Evolutionary conservation across 2,797 vertebrate species (phyloP).

Genomic region (Lemur catta): DNA sequence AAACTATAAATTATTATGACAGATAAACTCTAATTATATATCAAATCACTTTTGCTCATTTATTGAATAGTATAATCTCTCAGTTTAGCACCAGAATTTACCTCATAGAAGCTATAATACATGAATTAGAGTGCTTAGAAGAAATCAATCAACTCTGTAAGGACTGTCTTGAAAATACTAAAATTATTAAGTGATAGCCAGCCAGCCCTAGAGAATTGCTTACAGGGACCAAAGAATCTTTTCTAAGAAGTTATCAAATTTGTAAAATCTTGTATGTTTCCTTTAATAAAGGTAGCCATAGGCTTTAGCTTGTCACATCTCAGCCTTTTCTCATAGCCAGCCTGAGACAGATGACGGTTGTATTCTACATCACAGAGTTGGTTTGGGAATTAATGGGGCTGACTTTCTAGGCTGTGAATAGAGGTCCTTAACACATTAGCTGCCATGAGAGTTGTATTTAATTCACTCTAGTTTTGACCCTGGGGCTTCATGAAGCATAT

Average conservation of each 20-base stretch:
- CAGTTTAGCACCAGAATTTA: not conserved
- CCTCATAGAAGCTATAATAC: not conserved
- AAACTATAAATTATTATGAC: slow-evolving; percentile 29
- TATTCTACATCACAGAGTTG: not conserved
- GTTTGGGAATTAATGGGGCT: not conserved
- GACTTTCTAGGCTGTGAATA: not conserved
- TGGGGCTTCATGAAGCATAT: too few species aligned
- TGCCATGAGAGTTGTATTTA: too few species aligned
- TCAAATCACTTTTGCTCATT: slow-evolving; percentile 1
- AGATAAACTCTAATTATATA: slow-evolving; percentile 7
- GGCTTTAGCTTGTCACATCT: not conserved
- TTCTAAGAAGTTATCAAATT: not conserved
- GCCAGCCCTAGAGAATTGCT: not conserved
- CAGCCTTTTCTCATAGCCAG: not conserved
- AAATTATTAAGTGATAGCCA: not conserved
- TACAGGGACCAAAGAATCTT: not conserved
- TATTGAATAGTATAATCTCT: slow-evolving; percentile 25
- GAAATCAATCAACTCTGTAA: not conserved
- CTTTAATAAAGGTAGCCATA: not conserved
- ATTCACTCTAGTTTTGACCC: too few species aligned
- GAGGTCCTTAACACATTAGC: not conserved
- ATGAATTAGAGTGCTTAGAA: not conserved
- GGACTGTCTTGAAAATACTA: not conserved
- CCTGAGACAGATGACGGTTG: not conserved
- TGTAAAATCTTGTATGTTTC: not conserved